phyloP scores from a whole-genome alignment of 2,113 vertebrate genomes.

The Megaleporinus macrocephalus region DNA sequence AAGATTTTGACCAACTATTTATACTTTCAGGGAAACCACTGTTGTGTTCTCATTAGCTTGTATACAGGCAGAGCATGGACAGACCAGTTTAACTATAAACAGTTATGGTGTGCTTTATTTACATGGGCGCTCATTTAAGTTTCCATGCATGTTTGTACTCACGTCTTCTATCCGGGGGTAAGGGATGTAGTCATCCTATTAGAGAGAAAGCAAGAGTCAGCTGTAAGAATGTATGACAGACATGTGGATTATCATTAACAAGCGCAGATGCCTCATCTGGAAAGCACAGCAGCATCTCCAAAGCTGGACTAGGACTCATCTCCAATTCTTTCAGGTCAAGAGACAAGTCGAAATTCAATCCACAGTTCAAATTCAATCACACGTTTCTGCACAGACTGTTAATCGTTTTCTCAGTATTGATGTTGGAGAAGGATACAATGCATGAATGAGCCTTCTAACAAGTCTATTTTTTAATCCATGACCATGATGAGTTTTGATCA shows the following conservation, averaged over 20 bases:
- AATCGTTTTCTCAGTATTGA: no score
- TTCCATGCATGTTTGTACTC: conserved; percentile 60
- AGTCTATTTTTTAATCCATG: no score
- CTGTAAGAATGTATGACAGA: neutral
- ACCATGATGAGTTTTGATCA: no score
- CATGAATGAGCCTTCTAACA: no score
- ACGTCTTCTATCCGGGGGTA: conserved; percentile 97
- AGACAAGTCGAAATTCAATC: neutral
- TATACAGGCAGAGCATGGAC: neutral
- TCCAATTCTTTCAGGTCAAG: neutral
- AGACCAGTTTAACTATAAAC: neutral
- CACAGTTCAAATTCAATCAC: no score
- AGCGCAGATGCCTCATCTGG: neutral
- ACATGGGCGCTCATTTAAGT: neutral
- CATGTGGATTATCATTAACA: neutral
- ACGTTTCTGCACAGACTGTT: no score
- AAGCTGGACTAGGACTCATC: neutral
- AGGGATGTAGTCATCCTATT: conserved; percentile 95
- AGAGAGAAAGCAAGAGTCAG: conserved; percentile 59
- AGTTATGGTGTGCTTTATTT: neutral
- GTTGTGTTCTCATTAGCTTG: no score
- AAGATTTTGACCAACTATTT: no score
- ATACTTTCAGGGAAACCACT: no score
- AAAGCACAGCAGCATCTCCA: neutral
- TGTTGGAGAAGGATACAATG: no score